These are phyloP conservation scores for Vanessa cardui DNA, from an alignment of 2,888 invertebrate species.

Conservation along the genomic window DNA sequence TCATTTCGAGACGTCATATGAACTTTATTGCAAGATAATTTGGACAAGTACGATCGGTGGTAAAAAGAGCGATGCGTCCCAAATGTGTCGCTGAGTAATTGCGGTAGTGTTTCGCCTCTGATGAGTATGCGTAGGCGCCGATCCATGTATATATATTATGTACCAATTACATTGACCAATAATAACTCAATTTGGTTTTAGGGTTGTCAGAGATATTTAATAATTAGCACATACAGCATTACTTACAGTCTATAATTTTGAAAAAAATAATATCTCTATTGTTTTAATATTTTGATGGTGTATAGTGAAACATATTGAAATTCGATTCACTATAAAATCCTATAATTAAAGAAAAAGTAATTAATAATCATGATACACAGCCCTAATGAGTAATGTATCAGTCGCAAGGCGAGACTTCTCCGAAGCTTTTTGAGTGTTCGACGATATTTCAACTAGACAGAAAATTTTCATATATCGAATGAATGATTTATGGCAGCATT, in stretches of 20 bases:
- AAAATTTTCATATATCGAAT: constrained; percentile 48
- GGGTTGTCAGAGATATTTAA: constrained; percentile 47
- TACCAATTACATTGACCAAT: constrained; percentile 39
- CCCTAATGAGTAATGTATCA: constrained; percentile 36
- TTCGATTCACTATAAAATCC: neutral
- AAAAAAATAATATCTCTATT: no score
- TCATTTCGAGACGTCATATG: constrained; percentile 35
- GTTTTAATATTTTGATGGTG: no score
- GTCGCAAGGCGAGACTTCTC: constrained; percentile 33
- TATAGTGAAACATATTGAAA: no score
- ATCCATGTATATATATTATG: constrained; percentile 34
- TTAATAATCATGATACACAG: constrained; percentile 10
- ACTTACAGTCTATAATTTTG: neutral
- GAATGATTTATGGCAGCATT: constrained; percentile 73
- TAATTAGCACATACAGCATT: neutral
- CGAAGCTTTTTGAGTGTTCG: constrained; percentile 42
- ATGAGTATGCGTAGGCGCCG: constrained; percentile 53
- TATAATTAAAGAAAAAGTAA: neutral
- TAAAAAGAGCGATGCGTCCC: constrained; percentile 47
- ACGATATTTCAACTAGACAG: constrained; percentile 66
- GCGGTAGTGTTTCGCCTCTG: constrained; percentile 45
- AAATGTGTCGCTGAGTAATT: constrained; percentile 54
- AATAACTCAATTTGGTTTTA: constrained; percentile 65
- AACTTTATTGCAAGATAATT: constrained; percentile 45
- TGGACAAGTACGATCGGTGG: constrained; percentile 45